These are phyloP conservation scores for Epinotia ramella DNA, from an alignment of 2,888 invertebrate genomes.

Conservation along the genomic window DNA sequence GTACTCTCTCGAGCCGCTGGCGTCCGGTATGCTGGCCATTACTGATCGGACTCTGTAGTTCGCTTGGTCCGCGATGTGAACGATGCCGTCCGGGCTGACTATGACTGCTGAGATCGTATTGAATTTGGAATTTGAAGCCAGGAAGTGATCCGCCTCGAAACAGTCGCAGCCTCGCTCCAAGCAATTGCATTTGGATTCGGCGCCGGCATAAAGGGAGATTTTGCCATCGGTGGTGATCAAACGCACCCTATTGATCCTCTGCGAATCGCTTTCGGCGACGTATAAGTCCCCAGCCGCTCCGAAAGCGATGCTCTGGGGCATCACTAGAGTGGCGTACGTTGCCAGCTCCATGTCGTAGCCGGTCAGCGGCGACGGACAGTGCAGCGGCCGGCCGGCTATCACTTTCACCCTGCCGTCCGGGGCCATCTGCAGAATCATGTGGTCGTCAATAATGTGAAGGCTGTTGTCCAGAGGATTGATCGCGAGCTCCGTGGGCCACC, in stretches of 20 bases:
- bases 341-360: conserved; percentile 94
- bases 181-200: conserved; percentile 97
- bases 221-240: conserved; percentile 97
- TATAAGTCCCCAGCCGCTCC: conserved; percentile 96
- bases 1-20: conserved; percentile 93
- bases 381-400: conserved; percentile 96
- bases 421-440: conserved; percentile 96
- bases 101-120: conserved; percentile 97
- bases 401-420: conserved; percentile 96
- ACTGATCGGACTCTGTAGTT: conserved; percentile 95
- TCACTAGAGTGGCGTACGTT: conserved; percentile 95
- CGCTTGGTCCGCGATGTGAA: conserved; percentile 98
- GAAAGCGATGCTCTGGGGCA: conserved; percentile 97
- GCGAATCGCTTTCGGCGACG: conserved; percentile 98
- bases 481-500: conserved; percentile 98
- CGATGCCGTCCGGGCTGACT: conserved; percentile 96
- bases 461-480: conserved; percentile 98
- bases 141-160: conserved; percentile 95
- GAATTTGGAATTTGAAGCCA: conserved; percentile 97
- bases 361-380: conserved; percentile 93
- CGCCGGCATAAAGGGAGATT: conserved; percentile 96
- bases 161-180: conserved; percentile 96
- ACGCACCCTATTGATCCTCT: conserved; percentile 95
- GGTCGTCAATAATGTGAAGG: conserved; percentile 97
- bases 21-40: conserved; percentile 95